phyloP scores from a whole-genome alignment of 2,113 vertebrate genomes.

The Chrysemys picta region DNA sequence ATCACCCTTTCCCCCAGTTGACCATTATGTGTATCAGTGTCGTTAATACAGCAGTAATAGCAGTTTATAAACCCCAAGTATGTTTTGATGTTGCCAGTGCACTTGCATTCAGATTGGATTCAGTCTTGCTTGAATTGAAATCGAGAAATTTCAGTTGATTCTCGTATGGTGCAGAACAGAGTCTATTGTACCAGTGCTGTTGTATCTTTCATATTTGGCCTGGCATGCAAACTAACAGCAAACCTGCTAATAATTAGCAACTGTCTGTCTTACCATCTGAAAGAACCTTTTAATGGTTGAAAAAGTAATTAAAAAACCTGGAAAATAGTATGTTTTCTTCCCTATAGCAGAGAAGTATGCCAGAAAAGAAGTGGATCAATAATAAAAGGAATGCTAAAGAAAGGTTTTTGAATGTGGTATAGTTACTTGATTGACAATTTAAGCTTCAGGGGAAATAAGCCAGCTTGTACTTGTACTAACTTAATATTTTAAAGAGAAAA shows the following conservation, averaged over 20 bases:
- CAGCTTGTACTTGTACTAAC: rapidly evolving
- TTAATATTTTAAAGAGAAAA: background rate
- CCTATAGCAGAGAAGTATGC: background rate
- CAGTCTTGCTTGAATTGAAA: rapidly evolving
- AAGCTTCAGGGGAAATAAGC: background rate
- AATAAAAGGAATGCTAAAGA: background rate
- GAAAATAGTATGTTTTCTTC: background rate
- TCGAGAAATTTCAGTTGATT: rapidly evolving
- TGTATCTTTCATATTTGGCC: background rate
- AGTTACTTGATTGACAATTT: background rate
- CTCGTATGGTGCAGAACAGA: background rate
- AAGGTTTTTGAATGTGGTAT: rapidly evolving
- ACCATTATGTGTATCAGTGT: rapidly evolving
- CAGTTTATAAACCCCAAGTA: background rate
- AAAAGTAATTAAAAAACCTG: background rate
- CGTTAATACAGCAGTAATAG: background rate
- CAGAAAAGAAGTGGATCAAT: background rate
- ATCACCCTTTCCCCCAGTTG: background rate
- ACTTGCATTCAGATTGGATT: too few relatives aligned
- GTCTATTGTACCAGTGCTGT: background rate
- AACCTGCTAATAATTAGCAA: background rate
- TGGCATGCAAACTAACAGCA: background rate
- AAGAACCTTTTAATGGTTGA: background rate
- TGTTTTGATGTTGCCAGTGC: background rate
- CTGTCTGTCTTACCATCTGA: background rate